Evolutionary conservation across 2,888 invertebrate species (phyloP).

Genomic region (Trichopria drosophilae): DNA sequence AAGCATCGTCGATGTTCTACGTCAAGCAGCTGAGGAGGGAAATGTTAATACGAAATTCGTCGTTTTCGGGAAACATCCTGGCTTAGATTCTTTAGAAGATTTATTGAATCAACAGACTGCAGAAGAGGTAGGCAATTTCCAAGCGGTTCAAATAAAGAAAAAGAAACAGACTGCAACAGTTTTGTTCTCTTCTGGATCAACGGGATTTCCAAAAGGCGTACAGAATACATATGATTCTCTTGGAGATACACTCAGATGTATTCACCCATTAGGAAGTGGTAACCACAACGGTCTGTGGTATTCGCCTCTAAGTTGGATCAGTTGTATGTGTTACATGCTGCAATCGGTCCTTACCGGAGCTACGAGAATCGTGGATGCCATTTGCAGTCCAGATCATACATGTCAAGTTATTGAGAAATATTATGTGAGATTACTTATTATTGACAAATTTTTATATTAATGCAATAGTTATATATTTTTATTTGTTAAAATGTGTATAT

Average conservation of each 20-base stretch:
- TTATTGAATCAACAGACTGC: constrained; percentile 34
- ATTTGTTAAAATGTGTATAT: no score
- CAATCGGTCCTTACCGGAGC: constrained; percentile 18
- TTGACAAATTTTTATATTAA: no score
- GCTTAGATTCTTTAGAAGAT: constrained; percentile 33
- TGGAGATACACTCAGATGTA: constrained; percentile 24
- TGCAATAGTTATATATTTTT: no score
- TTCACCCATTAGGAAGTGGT: not conserved
- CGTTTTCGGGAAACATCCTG: constrained; percentile 38
- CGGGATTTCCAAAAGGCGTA: constrained; percentile 48
- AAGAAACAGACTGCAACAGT: constrained; percentile 38
- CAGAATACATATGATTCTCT: constrained; percentile 41
- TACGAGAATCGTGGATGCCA: constrained; percentile 38
- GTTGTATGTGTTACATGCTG: constrained; percentile 38
- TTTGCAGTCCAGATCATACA: constrained; percentile 39
- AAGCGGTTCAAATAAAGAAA: constrained; percentile 28
- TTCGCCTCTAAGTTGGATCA: constrained; percentile 48
- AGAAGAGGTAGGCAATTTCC: constrained; percentile 37
- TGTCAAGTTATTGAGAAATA: constrained; percentile 47
- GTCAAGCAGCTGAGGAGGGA: constrained; percentile 35
- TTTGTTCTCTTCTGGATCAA: constrained; percentile 51
- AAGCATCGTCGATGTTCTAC: constrained; percentile 10
- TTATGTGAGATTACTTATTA: constrained; percentile 37
- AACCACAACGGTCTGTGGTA: constrained; percentile 37
- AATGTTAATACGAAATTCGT: constrained; percentile 35